Base-by-base conservation (phyloP, 1,140 invertebrate species). In the Papilio machaon region DNA sequence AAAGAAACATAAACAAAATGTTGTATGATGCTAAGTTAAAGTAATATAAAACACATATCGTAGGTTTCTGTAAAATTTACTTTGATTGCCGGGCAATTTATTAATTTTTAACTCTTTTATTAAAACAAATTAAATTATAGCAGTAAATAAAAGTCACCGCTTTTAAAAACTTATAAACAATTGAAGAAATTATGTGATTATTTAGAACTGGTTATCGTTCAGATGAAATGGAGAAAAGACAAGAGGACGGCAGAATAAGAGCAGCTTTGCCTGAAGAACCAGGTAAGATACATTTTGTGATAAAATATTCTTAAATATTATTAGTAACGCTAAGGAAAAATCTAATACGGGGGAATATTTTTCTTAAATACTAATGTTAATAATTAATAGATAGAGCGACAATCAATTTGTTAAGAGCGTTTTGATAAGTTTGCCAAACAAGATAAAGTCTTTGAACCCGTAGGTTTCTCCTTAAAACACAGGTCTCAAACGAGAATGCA, bases 181-280 rank as follows among this genome's bases (percentile, higher is more conserved):
- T 35, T 70, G 4, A 38, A 35, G 7, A 70, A 70, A 70, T 35
- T 35, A 78, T 78, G 76, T 78, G 76, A 78, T 60, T 58, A 15
- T 13, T 38, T 6, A 1, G 7, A 60, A 4, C 43, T 43, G 52
- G n/a, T 54, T n/a, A 52, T 38, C 6, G 2, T 58, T 77, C 52
- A 2, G 10, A 47, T 78, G 76, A 78, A 64, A 78, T 78, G 76
- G 76, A 78, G 76, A 78, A 52, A 60, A 35, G 76, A 38, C 76
- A 78, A 60, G 76, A 78, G 8, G 76, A 78, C 2, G n/a, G 52
- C 30, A 78, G 76, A 78, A 78, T 78, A 38, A 58, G 76, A 78
- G 23, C 76, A 60, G 49, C 76, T 17, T 52, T 35, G 76, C 49
- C 54, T 38, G 49, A 78, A 54, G 76, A 78, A 11, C 76, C 76